Conservation (phyloP, 2,797 vertebrate genomes). For the Rhinichthys osculus region DNA sequence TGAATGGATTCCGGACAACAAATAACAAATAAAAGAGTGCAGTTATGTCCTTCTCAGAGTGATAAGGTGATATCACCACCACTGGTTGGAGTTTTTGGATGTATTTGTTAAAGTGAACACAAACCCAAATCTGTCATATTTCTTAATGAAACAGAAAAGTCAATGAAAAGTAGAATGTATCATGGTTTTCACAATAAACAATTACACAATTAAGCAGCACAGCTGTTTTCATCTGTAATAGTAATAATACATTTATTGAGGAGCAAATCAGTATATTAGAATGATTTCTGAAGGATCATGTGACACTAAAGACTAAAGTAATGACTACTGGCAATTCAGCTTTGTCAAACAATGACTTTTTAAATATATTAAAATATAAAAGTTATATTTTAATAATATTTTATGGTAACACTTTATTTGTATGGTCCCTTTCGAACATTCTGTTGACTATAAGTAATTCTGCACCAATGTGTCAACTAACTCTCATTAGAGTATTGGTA, state of each 20-base stretch:
- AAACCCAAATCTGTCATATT: neutral
- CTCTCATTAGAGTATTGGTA: too few species aligned
- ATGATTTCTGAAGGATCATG: too few species aligned
- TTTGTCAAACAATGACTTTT: too few species aligned
- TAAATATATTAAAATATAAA: too few species aligned
- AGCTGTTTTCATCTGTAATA: neutral
- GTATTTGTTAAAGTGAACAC: constrained; percentile 46
- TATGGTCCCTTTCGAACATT: too few species aligned
- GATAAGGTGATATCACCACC: constrained; percentile 46
- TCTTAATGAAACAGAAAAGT: neutral
- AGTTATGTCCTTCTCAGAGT: constrained; percentile 37
- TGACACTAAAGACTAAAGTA: too few species aligned
- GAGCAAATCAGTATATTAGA: neutral
- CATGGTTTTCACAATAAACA: too few species aligned
- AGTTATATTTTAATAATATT: too few species aligned
- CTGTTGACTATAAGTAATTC: too few species aligned
- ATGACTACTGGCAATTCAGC: too few species aligned
- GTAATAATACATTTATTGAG: neutral
- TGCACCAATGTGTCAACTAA: too few species aligned
- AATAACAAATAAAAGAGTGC: constrained; percentile 52
- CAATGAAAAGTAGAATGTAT: neutral
- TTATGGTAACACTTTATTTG: too few species aligned
- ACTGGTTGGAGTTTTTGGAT: constrained; percentile 44
- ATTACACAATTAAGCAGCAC: neutral
- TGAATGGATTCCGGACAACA: constrained; percentile 45